Percentiles rank a stretch among this genome's conserved stretches.
Conservation (phyloP, 1,140 invertebrate species). For the Paraescarpia echinospica region DNA sequence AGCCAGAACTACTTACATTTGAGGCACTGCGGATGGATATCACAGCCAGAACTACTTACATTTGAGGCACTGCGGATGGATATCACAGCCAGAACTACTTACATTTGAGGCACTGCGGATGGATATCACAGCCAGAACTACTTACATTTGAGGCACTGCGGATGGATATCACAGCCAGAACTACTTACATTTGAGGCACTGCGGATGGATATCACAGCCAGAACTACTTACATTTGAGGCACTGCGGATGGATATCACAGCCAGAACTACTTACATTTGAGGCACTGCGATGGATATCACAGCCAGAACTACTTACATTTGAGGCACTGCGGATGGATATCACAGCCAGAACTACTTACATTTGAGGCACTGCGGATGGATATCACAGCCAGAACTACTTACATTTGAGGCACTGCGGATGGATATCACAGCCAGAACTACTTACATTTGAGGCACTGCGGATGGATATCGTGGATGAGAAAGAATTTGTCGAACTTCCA, state of each 20-base stretch:
- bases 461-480: slow-evolving; percentile 8
- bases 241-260: slow-evolving; percentile 10
- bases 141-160: slow-evolving; percentile 21
- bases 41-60: slow-evolving; percentile 1
- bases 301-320: slow-evolving; percentile 14
- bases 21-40: slow-evolving; percentile 20
- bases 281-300: slow-evolving; percentile 13
- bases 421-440: not conserved
- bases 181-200: slow-evolving; percentile 23
- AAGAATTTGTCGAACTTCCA: not conserved
- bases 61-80: slow-evolving; percentile 20
- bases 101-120: slow-evolving; percentile 22
- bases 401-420: slow-evolving; percentile 22
- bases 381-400: not conserved
- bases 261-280: slow-evolving; percentile 20
- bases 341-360: slow-evolving; percentile 1
- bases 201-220: not conserved
- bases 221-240: slow-evolving; percentile 21
- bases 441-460: slow-evolving; percentile 21
- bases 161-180: not conserved
- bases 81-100: not conserved
- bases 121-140: not conserved
- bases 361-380: slow-evolving; percentile 20
- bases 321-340: slow-evolving; percentile 20
- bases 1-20: slow-evolving; percentile 14